These are phyloP conservation scores for Syngnathoides biaculeatus DNA, from an alignment of 2,113 vertebrate species.

Conservation along the genomic window DNA sequence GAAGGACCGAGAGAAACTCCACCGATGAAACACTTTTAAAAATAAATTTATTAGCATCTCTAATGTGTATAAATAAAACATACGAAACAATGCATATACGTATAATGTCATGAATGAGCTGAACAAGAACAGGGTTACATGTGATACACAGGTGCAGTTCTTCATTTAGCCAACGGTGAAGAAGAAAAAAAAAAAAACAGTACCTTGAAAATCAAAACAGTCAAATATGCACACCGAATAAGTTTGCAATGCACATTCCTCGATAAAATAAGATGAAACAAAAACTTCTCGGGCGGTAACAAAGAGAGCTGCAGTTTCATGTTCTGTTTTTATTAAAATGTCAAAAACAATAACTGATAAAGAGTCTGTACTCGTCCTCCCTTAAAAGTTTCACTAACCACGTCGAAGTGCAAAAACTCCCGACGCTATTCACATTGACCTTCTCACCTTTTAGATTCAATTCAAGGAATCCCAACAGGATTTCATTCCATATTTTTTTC, in stretches of 20 bases:
- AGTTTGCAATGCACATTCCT: constrained; percentile 80
- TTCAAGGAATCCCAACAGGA: constrained; percentile 55
- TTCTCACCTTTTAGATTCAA: constrained; percentile 62
- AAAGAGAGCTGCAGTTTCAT: constrained; percentile 70
- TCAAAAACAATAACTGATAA: constrained; percentile 66
- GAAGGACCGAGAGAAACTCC: no score
- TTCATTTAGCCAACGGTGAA: constrained; percentile 77
- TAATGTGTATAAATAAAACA: constrained; percentile 87
- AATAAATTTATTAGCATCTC: constrained; percentile 89
- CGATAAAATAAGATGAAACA: constrained; percentile 76
- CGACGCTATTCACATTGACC: constrained; percentile 71
- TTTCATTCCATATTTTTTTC: constrained; percentile 39
- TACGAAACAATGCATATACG: constrained; percentile 79
- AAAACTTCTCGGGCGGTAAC: constrained; percentile 52
- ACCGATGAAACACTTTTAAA: constrained; percentile 78
- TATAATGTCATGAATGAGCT: constrained; percentile 82
- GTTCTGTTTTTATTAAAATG: constrained; percentile 45
- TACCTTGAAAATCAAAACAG: constrained; percentile 72
- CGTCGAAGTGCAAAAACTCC: constrained; percentile 64
- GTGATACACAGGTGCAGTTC: constrained; percentile 83
- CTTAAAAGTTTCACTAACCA: constrained; percentile 67
- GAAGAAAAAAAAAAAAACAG: constrained; percentile 79
- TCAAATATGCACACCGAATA: constrained; percentile 75
- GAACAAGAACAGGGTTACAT: constrained; percentile 83
- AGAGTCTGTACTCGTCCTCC: constrained; percentile 57